Evolutionary conservation across 2,113 vertebrate genomes (phyloP).

Genomic region (Barnardius zonarius): DNA sequence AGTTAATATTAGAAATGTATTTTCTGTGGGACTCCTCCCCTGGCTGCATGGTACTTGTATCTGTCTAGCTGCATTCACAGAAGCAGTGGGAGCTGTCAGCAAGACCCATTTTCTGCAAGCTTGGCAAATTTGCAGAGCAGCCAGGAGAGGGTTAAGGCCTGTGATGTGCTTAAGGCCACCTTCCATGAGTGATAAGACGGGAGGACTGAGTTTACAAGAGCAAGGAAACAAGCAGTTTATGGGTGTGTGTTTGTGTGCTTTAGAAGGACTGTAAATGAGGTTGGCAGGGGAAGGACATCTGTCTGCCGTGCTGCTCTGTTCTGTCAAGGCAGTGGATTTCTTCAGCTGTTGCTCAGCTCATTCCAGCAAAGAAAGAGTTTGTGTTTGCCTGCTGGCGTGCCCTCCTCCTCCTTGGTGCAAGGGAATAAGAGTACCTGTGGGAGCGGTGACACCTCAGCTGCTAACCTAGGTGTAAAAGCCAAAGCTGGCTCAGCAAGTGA

Average conservation of each 20-base stretch:
- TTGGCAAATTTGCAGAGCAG: not conserved
- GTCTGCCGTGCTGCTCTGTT: not conserved
- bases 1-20: not conserved
- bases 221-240: not conserved
- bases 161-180: not conserved
- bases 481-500: constrained; percentile 3
- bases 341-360: not conserved
- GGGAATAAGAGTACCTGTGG: not conserved
- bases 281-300: not conserved
- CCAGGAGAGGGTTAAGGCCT: constrained; percentile 1
- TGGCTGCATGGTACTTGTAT: not conserved
- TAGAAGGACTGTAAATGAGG: not conserved
- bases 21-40: not conserved
- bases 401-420: not conserved
- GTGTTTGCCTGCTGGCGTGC: rapidly evolving
- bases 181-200: not conserved
- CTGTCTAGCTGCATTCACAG: not conserved
- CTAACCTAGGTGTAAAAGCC: not conserved
- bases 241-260: not conserved
- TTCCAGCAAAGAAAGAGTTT: not conserved
- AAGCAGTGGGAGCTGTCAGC: not conserved
- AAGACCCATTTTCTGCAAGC: not conserved
- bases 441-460: not conserved
- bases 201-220: not conserved
- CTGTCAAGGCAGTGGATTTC: not conserved